phyloP scores from a whole-genome alignment of 2,797 vertebrate genomes.

The Cyprinodon diabolis region DNA sequence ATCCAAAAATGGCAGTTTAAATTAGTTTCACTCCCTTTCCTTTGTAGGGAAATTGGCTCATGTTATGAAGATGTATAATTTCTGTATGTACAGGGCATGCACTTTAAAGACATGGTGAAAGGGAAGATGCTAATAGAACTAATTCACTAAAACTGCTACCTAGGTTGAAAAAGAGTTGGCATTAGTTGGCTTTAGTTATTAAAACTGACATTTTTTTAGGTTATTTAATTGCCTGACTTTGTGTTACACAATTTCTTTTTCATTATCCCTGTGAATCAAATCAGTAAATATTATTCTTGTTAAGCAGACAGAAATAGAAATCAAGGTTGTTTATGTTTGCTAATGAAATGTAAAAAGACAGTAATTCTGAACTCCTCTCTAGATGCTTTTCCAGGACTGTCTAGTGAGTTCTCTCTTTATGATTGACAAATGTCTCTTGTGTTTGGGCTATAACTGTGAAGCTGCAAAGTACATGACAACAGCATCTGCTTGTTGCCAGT shows the following conservation, averaged over 20 bases:
- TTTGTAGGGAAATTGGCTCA: background rate
- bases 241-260: background rate
- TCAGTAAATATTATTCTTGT: constrained; percentile 4
- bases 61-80: background rate
- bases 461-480: constrained; percentile 74
- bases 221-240: background rate
- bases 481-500: constrained; percentile 61
- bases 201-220: background rate
- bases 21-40: background rate
- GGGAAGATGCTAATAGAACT: background rate
- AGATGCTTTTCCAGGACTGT: constrained; percentile 33
- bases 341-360: constrained; percentile 34
- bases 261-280: background rate
- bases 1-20: background rate
- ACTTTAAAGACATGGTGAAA: background rate
- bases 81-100: background rate
- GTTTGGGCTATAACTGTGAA: constrained; percentile 61
- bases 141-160: background rate
- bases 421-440: constrained; percentile 76
- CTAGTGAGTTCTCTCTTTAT: constrained; percentile 59
- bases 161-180: background rate
- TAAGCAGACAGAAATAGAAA: constrained; percentile 10
- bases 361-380: constrained; percentile 41
- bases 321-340: constrained; percentile 30
- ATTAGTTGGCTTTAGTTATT: background rate